Evolutionary conservation across 30 jellyfish, hydroid and myxozoan genomes (phyloP).

Genomic region (Hydractinia symbiolongicarpus): DNA sequence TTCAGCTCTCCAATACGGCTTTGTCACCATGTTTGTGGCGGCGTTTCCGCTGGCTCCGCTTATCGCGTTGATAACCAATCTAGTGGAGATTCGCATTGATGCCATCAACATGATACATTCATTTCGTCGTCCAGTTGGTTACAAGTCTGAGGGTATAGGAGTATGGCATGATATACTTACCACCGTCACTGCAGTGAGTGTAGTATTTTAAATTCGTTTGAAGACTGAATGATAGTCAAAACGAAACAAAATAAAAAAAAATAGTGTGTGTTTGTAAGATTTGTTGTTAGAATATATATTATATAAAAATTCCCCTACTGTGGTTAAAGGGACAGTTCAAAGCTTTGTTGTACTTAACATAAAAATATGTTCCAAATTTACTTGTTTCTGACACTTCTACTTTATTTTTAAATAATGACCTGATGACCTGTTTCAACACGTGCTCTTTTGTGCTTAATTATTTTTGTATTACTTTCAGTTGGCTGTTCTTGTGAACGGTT

Average conservation of each 20-base stretch:
- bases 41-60: conserved; percentile 65
- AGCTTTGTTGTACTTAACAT: no score
- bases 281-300: not conserved
- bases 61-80: conserved; percentile 39
- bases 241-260: not conserved
- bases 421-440: no score
- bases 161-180: conserved; percentile 52
- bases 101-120: conserved; percentile 31
- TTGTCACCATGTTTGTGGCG: conserved; percentile 65
- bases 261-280: no score
- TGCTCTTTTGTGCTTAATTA: no score
- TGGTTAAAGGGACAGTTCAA: no score
- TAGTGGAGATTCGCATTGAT: conserved; percentile 49
- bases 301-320: not conserved
- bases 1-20: conserved; percentile 51
- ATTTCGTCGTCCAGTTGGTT: conserved; percentile 50
- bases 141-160: conserved; percentile 44
- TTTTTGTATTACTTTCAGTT: conserved; percentile 18
- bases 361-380: no score
- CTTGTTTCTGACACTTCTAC: no score
- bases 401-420: no score
- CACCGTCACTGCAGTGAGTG: conserved; percentile 44
- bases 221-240: no score
- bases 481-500: conserved; percentile 56
- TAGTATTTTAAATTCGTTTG: no score